A percentile compares a stretch with the other conserved stretches of the same genome.
phyloP scores from a whole-genome alignment of 2,113 vertebrate genomes.

The Carlito syrichta region DNA sequence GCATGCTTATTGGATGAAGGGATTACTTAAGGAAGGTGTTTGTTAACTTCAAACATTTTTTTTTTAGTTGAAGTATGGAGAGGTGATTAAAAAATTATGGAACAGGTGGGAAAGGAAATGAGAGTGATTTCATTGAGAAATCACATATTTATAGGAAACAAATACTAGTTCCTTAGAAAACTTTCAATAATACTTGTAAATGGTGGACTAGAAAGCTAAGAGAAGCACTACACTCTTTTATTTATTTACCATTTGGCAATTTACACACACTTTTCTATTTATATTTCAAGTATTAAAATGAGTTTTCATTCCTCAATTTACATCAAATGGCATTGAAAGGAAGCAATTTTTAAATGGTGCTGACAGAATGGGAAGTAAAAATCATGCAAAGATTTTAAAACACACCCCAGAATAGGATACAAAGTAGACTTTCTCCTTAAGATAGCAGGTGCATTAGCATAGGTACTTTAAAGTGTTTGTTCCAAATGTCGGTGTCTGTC shows the following conservation, averaged over 20 bases:
- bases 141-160: not conserved
- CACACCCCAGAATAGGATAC: not conserved
- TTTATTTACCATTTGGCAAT: constrained; percentile 22
- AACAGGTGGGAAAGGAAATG: not conserved
- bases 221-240: not conserved
- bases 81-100: not conserved
- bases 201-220: not conserved
- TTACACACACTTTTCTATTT: constrained; percentile 2
- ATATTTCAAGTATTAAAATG: constrained; percentile 24
- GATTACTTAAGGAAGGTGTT: not conserved
- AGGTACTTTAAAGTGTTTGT: not conserved
- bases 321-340: not conserved
- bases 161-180: not conserved
- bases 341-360: not conserved
- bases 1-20: not conserved
- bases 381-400: not conserved
- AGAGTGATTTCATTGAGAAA: not conserved
- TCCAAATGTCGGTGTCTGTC: not conserved
- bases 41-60: not conserved
- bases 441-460: not conserved
- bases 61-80: not conserved
- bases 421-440: not conserved
- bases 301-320: constrained; percentile 5
- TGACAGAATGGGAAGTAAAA: not conserved
- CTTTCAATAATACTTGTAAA: not conserved